Percentiles rank a stretch among this genome's conserved stretches.
Evolutionary conservation across 2,113 vertebrate genomes (phyloP).

Genomic region (Aldabrachelys gigantea): DNA sequence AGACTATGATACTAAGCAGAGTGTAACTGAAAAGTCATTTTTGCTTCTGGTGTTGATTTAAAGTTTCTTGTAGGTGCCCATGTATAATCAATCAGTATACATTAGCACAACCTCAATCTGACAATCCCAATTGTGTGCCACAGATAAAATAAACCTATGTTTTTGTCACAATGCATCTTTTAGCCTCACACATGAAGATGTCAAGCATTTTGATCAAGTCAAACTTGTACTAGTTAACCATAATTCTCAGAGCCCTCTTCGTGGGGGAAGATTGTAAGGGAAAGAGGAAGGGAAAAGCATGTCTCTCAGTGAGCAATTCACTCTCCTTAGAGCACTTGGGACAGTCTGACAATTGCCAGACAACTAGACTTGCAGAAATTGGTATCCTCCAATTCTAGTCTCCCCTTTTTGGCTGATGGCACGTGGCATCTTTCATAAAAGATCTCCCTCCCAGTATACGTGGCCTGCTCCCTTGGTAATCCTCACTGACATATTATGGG

Average conservation of each 20-base stretch:
- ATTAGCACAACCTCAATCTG: neutral
- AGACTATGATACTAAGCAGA: neutral
- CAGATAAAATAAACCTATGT: neutral
- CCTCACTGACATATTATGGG: neutral
- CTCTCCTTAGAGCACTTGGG: neutral
- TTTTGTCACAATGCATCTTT: neutral
- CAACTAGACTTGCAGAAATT: neutral
- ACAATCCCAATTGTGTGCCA: neutral
- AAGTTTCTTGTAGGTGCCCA: neutral
- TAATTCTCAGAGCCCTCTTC: neutral
- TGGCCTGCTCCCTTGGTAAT: neutral
- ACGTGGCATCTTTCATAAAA: neutral
- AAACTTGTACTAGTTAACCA: neutral
- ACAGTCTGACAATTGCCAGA: neutral
- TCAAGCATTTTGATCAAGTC: neutral
- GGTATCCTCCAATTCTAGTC: neutral
- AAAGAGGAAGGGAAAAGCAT: neutral
- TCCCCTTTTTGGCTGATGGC: neutral
- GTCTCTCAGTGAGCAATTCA: neutral
- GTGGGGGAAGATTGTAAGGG: neutral
- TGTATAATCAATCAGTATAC: neutral
- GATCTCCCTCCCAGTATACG: rapidly evolving
- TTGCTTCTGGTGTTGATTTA: neutral
- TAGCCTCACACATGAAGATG: neutral
- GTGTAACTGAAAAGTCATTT: neutral